These are phyloP conservation scores for Corydoras maculifer DNA, from an alignment of 2,113 vertebrate genomes.

Conservation along the genomic window DNA sequence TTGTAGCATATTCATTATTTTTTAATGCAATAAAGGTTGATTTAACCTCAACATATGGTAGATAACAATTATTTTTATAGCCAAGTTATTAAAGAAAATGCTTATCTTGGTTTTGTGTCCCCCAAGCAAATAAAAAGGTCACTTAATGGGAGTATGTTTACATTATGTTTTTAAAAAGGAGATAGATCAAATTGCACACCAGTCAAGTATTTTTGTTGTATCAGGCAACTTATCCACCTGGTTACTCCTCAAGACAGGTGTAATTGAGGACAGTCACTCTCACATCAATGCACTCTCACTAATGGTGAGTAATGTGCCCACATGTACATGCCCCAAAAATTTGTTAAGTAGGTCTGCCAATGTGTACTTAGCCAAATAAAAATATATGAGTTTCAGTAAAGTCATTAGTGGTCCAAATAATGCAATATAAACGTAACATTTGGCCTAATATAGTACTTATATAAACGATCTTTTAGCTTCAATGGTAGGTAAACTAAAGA, in stretches of 20 bases:
- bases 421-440: no score
- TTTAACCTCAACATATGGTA: constrained; percentile 31
- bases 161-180: neutral
- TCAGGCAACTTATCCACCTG: no score
- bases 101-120: neutral
- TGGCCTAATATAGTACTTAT: no score
- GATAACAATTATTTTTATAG: constrained; percentile 22
- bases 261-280: constrained; percentile 19
- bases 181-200: neutral
- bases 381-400: no score
- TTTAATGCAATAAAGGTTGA: constrained; percentile 22
- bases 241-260: neutral
- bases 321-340: no score
- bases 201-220: neutral
- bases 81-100: constrained; percentile 10
- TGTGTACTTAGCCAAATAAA: no score
- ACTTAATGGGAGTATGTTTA: neutral
- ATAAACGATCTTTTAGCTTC: no score
- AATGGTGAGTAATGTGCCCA: no score
- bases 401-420: no score
- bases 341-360: no score
- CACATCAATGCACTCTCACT: no score
- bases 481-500: no score
- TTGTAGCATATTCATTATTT: neutral
- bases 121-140: neutral